Evolutionary conservation across 2,888 invertebrate species (phyloP).

Genomic region (Isotomurus palustris): DNA sequence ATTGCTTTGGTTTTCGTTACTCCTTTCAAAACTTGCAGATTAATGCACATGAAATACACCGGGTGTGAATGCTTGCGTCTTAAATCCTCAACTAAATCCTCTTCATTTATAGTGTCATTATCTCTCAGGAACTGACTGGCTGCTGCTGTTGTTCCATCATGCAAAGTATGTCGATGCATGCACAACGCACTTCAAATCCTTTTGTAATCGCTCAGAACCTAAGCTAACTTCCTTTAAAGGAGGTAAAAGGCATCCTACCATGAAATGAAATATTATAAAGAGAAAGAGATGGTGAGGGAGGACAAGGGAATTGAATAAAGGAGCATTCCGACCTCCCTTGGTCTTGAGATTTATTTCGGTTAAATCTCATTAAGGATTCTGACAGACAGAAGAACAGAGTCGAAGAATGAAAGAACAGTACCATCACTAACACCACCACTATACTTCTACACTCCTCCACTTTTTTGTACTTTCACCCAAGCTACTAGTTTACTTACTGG

Average conservation of each 20-base stretch:
- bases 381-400: slow-evolving; percentile 23
- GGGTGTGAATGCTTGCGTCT: not conserved
- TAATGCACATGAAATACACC: slow-evolving; percentile 1
- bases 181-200: not conserved
- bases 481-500: not conserved
- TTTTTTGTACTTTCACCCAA: no score
- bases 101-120: no score
- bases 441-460: not conserved
- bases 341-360: slow-evolving; percentile 34
- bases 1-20: no score
- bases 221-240: no score
- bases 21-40: no score
- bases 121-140: no score
- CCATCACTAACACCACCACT: not conserved
- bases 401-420: not conserved
- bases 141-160: no score
- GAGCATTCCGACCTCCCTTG: slow-evolving; percentile 1
- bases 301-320: slow-evolving; percentile 3
- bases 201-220: no score
- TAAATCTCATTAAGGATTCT: slow-evolving; percentile 42
- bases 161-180: not conserved
- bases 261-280: slow-evolving; percentile 16
- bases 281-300: slow-evolving; percentile 5
- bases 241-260: not conserved
- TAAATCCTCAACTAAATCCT: no score